These are phyloP conservation scores for Cynopterus sphinx DNA, from an alignment of 2,797 vertebrate genomes.

Conservation along the genomic window DNA sequence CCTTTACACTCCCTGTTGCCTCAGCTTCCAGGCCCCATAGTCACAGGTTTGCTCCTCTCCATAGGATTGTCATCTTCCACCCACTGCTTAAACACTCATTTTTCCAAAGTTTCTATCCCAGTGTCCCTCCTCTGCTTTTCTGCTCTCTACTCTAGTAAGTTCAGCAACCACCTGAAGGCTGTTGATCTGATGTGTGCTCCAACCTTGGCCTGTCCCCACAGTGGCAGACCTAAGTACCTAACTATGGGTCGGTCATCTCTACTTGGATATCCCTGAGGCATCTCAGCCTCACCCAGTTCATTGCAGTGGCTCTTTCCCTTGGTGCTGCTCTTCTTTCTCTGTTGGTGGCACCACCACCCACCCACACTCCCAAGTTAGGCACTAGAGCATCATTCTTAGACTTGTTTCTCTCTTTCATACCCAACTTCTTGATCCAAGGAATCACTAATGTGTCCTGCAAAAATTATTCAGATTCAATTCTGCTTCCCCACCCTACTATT, in stretches of 20 bases:
- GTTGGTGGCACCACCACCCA: accelerated
- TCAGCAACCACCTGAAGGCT: neutral
- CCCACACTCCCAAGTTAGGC: neutral
- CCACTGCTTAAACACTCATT: neutral
- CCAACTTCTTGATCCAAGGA: neutral
- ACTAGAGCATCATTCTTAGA: neutral
- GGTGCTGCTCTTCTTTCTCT: neutral
- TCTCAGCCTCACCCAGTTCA: neutral
- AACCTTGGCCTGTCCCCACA: neutral
- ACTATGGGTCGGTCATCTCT: accelerated
- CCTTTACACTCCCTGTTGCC: neutral
- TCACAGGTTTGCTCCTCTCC: neutral
- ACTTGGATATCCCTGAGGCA: neutral
- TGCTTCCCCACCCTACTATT: neutral
- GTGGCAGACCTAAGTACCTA: neutral
- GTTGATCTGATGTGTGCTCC: neutral
- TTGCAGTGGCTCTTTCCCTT: accelerated
- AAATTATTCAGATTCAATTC: neutral
- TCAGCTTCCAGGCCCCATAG: neutral
- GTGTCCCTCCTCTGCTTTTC: neutral
- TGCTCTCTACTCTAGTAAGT: neutral
- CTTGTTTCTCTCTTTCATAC: neutral
- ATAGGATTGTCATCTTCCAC: neutral
- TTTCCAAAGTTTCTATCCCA: neutral
- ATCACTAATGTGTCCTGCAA: neutral